Conservation (phyloP, 2,113 vertebrate species). For the Phyllopteryx taeniolatus region DNA sequence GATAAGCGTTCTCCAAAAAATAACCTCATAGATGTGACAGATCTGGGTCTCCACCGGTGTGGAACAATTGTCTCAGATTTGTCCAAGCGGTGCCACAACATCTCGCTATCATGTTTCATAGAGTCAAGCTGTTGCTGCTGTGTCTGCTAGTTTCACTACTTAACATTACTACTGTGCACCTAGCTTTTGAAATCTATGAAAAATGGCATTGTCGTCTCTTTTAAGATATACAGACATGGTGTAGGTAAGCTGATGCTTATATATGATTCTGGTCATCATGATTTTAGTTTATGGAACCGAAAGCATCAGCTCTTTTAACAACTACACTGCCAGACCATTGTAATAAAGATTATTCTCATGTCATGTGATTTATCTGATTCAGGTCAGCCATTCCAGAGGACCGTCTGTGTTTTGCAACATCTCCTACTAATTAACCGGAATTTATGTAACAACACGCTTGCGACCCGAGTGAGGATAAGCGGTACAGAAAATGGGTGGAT, state of each 20-base stretch:
- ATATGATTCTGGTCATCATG: not conserved
- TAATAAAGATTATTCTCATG: not conserved
- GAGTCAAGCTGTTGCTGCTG: conserved; percentile 32
- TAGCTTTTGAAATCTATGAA: not conserved
- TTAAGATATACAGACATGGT: not conserved
- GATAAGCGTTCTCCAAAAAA: conserved; percentile 44
- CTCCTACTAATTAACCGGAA: not conserved
- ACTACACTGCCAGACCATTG: not conserved
- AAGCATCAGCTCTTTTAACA: not conserved
- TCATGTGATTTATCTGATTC: not conserved
- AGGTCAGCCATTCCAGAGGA: not conserved
- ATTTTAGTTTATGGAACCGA: not conserved
- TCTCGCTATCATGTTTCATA: conserved; percentile 38
- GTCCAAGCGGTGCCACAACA: conserved; percentile 44
- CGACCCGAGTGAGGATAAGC: too few relatives aligned
- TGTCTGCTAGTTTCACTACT: conserved; percentile 9
- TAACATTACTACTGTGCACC: not conserved
- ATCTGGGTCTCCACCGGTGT: conserved; percentile 60
- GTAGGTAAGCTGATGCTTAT: not conserved
- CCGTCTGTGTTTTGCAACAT: too few relatives aligned
- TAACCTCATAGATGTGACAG: conserved; percentile 51
- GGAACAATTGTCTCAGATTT: conserved; percentile 42
- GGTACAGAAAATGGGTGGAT: too few relatives aligned
- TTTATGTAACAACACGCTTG: not conserved
- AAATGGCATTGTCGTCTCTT: not conserved